Percentiles rank a stretch among this genome's conserved stretches.
These are phyloP conservation scores for Nycticryphes semicollaris DNA, from an alignment of 2,113 vertebrate genomes.

Conservation along the genomic window DNA sequence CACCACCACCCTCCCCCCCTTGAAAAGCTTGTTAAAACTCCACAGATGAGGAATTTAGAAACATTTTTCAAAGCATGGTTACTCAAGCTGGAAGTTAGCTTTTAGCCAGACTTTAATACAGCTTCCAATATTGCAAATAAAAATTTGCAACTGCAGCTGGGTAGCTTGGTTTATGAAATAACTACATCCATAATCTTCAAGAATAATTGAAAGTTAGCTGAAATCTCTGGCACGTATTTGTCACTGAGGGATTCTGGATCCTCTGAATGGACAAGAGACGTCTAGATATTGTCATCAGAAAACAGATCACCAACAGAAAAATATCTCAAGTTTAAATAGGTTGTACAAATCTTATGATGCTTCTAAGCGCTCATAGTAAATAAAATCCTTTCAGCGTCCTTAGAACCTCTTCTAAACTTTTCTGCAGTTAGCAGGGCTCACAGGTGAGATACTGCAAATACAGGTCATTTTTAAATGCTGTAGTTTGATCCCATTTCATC, in stretches of 20 bases:
- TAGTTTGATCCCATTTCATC: neutral
- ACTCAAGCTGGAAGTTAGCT: constrained; percentile 57
- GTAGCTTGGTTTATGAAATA: constrained; percentile 30
- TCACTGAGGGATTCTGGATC: neutral
- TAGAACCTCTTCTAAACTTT: neutral
- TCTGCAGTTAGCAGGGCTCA: neutral
- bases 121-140: constrained; percentile 37
- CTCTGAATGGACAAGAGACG: neutral
- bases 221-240: neutral
- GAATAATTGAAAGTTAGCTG: constrained; percentile 43
- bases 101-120: constrained; percentile 33
- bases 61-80: constrained; percentile 52
- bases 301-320: neutral
- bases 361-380: neutral
- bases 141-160: constrained; percentile 51
- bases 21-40: neutral
- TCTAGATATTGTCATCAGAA: neutral
- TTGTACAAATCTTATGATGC: neutral
- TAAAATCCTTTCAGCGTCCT: neutral
- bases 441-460: neutral
- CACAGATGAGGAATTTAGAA: constrained; percentile 43
- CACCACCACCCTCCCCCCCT: neutral
- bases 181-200: constrained; percentile 32
- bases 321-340: neutral
- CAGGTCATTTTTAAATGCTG: neutral